Evolutionary conservation across 2,888 invertebrate species (phyloP), one percentile per base, ranked within the genome.

Genomic region (Papilio protenor): DNA sequence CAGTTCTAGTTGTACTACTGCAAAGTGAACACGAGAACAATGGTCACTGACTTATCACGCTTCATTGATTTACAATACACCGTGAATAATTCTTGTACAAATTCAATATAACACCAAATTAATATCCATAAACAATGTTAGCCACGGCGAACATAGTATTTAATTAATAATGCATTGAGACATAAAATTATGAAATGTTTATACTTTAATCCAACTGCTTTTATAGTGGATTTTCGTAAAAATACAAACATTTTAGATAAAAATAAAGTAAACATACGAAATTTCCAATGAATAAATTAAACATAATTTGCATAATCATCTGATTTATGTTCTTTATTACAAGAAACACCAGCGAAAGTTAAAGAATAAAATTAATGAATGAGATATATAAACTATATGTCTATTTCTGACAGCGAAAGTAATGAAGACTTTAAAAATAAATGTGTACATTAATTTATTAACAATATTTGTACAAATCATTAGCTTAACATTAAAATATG

Each of bases 201-300:
- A 57, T 21, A 12, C 21, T 0, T 57, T 59, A 59, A 66, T 66
- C 33, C 18, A 40, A 40, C 16, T 23, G 27, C 16, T 61, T 14
- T 27, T 27, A 16, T 27, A 6, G 6, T 61, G 27, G 16, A 1
- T 16, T 18, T 33, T 33, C 16, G 18, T 27, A 27, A 5, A 33
- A 64, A 64, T 33, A 45, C 40, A 69, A 33, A 69, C 21, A 21
- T 21, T 21, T 4, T 5, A n/a, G 45, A n/a, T 33, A 11, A 40
- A 40, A 33, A 64, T 33, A 33, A 69, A 45, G 45, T 45, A 69
- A 45, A 45, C 6, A 69, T 66, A 45, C 11, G 12, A 45, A 45
- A 69, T 45, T n/a, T 69, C n/a, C 66, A n/a, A 69, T 69, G 66
- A 69, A 66, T 66, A 69, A 45, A 45, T 45, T 69, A 69, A 12